Evolutionary conservation across 2,797 vertebrate species (phyloP).

Genomic region (Rhabdomys pumilio): DNA sequence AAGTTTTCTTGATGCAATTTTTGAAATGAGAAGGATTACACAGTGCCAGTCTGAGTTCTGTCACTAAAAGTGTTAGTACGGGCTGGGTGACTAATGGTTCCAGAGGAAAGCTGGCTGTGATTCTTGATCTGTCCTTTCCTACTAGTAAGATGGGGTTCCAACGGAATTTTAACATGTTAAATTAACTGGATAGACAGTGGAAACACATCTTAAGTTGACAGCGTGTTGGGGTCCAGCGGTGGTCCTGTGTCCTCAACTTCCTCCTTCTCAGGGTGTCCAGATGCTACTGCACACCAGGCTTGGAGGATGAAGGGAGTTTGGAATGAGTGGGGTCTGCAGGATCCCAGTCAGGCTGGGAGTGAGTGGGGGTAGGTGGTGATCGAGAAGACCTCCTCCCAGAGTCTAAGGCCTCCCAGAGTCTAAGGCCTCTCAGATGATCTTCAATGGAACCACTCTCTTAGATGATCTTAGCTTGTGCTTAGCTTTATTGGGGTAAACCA

Average conservation of each 20-base stretch:
- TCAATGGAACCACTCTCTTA: neutral
- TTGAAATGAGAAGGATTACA: slow-evolving; percentile 14
- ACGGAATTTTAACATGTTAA: slow-evolving; percentile 1
- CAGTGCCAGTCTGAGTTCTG: neutral
- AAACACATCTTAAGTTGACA: too few species aligned
- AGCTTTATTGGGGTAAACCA: neutral
- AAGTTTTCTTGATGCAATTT: neutral
- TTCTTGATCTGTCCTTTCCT: neutral
- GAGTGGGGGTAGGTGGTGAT: too few species aligned
- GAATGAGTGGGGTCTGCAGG: too few species aligned
- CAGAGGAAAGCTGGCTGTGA: neutral
- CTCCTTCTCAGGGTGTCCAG: too few species aligned
- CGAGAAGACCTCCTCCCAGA: too few species aligned
- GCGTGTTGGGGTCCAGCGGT: too few species aligned
- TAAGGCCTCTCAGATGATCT: neutral
- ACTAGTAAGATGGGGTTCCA: neutral
- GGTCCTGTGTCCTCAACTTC: too few species aligned
- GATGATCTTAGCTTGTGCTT: neutral
- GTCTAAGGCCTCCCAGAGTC: neutral
- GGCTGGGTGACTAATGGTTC: slow-evolving; percentile 41
- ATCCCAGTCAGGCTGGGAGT: too few species aligned
- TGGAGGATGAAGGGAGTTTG: too few species aligned
- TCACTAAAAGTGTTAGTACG: slow-evolving; percentile 10
- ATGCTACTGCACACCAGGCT: too few species aligned
- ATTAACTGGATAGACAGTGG: neutral